phyloP scores from a whole-genome alignment of 2,888 invertebrate species.

The Sinelater perroti region DNA sequence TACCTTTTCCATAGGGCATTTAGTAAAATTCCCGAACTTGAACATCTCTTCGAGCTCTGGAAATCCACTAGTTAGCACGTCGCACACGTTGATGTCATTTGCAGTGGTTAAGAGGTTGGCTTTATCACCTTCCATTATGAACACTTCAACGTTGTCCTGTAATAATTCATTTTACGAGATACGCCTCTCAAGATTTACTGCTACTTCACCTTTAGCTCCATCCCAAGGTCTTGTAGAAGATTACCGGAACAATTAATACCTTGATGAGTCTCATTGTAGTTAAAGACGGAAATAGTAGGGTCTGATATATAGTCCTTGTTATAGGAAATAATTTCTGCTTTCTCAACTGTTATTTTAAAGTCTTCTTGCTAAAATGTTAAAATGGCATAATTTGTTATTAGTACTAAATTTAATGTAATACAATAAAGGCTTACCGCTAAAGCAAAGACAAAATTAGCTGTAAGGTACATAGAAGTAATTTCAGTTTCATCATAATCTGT shows the following conservation, averaged over 20 bases:
- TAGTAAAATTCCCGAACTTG: conserved; percentile 32
- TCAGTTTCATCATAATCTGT: too few relatives aligned
- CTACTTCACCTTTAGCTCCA: conserved; percentile 25
- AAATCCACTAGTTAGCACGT: conserved; percentile 27
- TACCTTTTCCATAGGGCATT: conserved; percentile 33
- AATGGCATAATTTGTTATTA: background rate
- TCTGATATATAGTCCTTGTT: conserved; percentile 26
- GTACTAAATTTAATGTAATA: background rate
- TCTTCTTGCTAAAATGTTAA: conserved; percentile 26
- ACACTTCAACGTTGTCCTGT: conserved; percentile 30
- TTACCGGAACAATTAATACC: conserved; percentile 26
- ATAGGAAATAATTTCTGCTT: conserved; percentile 23
- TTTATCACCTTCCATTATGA: conserved; percentile 17
- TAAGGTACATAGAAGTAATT: too few relatives aligned
- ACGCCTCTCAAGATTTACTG: background rate
- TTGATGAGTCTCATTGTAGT: conserved; percentile 29
- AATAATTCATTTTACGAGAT: too few relatives aligned
- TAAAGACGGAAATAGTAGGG: conserved; percentile 11
- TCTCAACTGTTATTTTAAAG: conserved; percentile 20
- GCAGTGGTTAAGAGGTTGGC: conserved; percentile 23
- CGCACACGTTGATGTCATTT: conserved; percentile 31
- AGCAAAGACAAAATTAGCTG: too few relatives aligned
- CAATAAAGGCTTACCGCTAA: too few relatives aligned
- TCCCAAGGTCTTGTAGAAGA: conserved; percentile 28
- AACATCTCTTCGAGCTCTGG: conserved; percentile 32